Conservation (phyloP, 2,888 invertebrate genomes). For the Ornithoptera priamus region DNA sequence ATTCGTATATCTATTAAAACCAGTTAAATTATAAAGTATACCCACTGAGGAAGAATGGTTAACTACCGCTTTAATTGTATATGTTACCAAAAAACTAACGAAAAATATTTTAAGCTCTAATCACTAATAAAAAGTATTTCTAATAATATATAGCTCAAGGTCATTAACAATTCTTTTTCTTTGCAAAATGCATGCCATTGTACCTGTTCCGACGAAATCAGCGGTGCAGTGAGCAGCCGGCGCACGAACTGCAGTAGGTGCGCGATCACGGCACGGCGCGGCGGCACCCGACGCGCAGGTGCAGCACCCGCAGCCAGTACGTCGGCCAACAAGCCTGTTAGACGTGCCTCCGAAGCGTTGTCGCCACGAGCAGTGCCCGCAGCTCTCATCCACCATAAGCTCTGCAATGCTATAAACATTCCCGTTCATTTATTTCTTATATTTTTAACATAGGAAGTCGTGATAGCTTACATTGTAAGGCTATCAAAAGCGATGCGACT, state of each 20-base stretch:
- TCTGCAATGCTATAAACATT: constrained; percentile 33
- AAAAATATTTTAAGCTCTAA: too few species aligned
- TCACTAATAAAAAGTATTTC: too few species aligned
- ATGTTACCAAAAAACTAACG: too few species aligned
- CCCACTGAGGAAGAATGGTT: too few species aligned
- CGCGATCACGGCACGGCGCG: constrained; percentile 85
- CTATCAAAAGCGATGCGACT: too few species aligned
- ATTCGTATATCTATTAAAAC: too few species aligned
- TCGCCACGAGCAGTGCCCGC: constrained; percentile 63
- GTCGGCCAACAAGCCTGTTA: constrained; percentile 85
- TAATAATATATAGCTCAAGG: too few species aligned
- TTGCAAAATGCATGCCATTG: too few species aligned
- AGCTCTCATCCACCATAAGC: constrained; percentile 67
- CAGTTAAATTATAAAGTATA: too few species aligned
- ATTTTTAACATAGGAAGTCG: background rate
- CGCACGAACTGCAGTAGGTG: constrained; percentile 85
- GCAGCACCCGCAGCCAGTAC: constrained; percentile 77
- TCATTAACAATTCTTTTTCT: too few species aligned
- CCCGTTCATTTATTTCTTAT: background rate
- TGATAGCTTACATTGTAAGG: too few species aligned
- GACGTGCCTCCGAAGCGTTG: constrained; percentile 81
- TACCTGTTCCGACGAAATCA: constrained; percentile 40
- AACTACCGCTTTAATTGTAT: too few species aligned
- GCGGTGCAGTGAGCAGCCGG: constrained; percentile 78
- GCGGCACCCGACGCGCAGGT: constrained; percentile 77